Evolutionary conservation across 2,113 vertebrate species (phyloP), one percentile per base, ranked within the genome.

Genomic region (Myiagra hebetior): DNA sequence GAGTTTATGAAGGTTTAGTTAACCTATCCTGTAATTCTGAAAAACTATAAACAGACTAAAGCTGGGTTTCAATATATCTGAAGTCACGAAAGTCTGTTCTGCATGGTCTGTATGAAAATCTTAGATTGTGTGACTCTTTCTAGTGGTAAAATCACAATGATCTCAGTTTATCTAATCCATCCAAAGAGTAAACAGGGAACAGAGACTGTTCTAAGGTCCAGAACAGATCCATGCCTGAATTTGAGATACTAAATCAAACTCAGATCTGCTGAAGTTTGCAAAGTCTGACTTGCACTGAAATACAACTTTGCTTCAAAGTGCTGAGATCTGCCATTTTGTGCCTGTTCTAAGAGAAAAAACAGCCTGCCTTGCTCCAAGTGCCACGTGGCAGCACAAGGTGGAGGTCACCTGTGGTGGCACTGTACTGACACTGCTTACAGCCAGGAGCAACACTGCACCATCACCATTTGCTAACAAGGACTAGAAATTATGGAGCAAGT

Each of bases 31-130:
- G 23, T 44, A 73, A 82, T 83, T 91, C 81, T 81, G 65, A 24
- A 91, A 88, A 95, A 64, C 7, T 30, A 89, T 83, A 64, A 94
- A 68, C 46, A 86, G 60, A 50, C 76, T 86, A 85, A 93, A 89
- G 21, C 13, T 81, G 72, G 2, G 13, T 86, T 93, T 87, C 80
- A 63, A 28, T 72, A n/a, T 9, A 79, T 53, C 44, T 47, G 57
- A 85, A 89, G 37, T 80, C 31, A 93, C 53, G 39, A 42, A 77
- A 85, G 52, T 44, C 47, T 73, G 39, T 62, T 83, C 67, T 78
- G 47, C 56, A 46, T 13, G 30, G 11, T 65, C 67, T 69, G 50
- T 33, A 82, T 79, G 56, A 87, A 82, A 86, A 91, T 21, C 19
- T 56, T 69, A 49, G 30, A 74, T 70, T 82, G 80, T 62, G 21